Evolutionary conservation across 2,888 invertebrate species (phyloP), one percentile per base, ranked within the genome.

Genomic region (Eupithecia inturbata): DNA sequence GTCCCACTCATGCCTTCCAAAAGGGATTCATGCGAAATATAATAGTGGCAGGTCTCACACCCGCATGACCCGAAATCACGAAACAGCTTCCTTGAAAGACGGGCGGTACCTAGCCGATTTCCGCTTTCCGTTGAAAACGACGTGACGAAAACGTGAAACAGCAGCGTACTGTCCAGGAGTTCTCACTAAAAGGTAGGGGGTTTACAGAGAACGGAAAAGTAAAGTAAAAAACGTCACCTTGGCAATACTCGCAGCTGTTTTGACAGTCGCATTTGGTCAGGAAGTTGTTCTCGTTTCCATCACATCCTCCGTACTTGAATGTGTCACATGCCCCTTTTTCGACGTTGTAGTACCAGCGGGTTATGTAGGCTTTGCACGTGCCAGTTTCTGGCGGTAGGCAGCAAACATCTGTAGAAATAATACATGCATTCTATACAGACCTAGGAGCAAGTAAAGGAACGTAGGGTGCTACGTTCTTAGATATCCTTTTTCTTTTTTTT

Each of bases 281-380:
- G 63, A 63, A 63, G 63, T 63, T 63, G 63, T 63, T 63, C n/a
- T 36, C 10, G 33, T 63, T 63, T 9, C 3, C 63, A 3, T 5
- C 10, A n/a, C 63, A 63, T 16, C 63, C 63, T 19, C 63, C 63
- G 63, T 63, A 63, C 3, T 0, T 10, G 36, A 63, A 63, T 16
- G 3, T 31, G 36, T 63, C 36, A 9, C 63, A 63, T 36, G 63
- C 63, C 3, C 5, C 3, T 3, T 10, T n/a, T 31, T n/a, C 19
- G 19, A 33, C 19, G 63, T 63, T 63, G 63, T n/a, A 63, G 63
- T 33, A 63, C 63, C 63, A 63, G 12, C 63, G 63, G 10, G 3
- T 3, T 0, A 63, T n/a, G n/a, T 1, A 0, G 0, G 36, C 63
- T 3, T 10, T 5, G 33, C 63, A 36, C 4, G 10, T 1, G 10